Conservation (phyloP, 2,888 invertebrate genomes). For the Parochlus steinenii region DNA sequence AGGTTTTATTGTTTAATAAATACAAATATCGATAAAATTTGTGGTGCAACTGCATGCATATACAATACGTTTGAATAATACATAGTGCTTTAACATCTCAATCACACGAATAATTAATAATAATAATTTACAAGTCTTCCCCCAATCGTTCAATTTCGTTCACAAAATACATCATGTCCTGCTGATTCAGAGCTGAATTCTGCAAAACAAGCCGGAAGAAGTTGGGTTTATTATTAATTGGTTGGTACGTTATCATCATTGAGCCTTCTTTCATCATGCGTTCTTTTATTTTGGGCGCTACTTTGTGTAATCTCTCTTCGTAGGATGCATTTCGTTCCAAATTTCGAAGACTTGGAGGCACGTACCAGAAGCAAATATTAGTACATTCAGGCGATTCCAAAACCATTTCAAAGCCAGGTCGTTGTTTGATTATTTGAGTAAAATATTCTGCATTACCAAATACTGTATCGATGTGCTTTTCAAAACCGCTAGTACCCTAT, state of each 20-base stretch:
- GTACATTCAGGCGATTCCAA: constrained; percentile 74
- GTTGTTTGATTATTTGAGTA: constrained; percentile 42
- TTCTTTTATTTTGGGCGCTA: constrained; percentile 88
- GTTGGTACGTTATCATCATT: constrained; percentile 95
- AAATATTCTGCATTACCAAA: constrained; percentile 62
- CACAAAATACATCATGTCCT: constrained; percentile 75
- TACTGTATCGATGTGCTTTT: constrained; percentile 58
- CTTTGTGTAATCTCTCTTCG: constrained; percentile 49
- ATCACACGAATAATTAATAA: too few species aligned
- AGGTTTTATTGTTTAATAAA: too few species aligned
- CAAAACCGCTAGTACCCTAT: constrained; percentile 61
- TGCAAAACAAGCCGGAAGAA: constrained; percentile 91
- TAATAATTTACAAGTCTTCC: constrained; percentile 36
- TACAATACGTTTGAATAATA: too few species aligned
- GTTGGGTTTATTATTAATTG: constrained; percentile 68
- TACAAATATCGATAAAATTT: too few species aligned
- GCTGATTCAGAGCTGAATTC: constrained; percentile 66
- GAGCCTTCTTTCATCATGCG: constrained; percentile 88
- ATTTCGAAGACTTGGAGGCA: constrained; percentile 56
- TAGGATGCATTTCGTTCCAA: constrained; percentile 37
- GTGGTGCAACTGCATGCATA: too few species aligned
- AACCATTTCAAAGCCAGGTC: constrained; percentile 58
- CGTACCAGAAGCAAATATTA: constrained; percentile 93
- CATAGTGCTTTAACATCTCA: too few species aligned
- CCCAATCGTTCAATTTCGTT: constrained; percentile 78